A percentile compares a stretch with the other conserved stretches of the same genome.
Conservation (phyloP, 2,888 invertebrate genomes). For the Melinopterus prodromus region DNA sequence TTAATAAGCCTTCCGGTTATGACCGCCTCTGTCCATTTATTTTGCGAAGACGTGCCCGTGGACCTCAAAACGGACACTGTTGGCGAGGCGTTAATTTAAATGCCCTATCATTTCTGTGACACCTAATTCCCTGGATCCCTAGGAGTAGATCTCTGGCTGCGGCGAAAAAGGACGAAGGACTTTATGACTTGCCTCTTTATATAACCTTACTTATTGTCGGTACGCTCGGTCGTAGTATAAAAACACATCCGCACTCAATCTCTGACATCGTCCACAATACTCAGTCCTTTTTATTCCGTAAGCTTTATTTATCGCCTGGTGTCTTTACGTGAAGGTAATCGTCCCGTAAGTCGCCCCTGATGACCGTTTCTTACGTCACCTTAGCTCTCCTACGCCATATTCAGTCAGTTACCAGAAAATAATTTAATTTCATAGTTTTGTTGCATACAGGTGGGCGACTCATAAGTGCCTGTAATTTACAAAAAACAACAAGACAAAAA, state of each 20-base stretch:
- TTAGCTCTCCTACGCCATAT: neutral
- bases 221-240: neutral
- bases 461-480: too few species aligned
- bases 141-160: neutral
- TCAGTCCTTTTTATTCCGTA: neutral
- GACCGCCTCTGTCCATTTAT: neutral
- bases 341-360: neutral
- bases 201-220: conserved; percentile 4
- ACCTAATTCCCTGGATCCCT: neutral
- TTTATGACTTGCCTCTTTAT: neutral
- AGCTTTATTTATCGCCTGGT: neutral
- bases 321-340: neutral
- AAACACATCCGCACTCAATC: conserved; percentile 4
- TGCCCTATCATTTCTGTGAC: conserved; percentile 4
- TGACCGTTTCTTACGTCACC: neutral
- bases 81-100: neutral
- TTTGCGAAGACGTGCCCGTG: neutral
- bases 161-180: neutral
- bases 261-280: neutral
- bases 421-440: too few species aligned
- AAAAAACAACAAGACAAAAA: too few species aligned
- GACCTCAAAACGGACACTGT: neutral
- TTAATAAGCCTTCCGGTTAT: neutral
- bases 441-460: too few species aligned
- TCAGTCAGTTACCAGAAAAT: neutral